Conservation (phyloP, 2,797 vertebrate genomes). For the Pygocentrus nattereri region DNA sequence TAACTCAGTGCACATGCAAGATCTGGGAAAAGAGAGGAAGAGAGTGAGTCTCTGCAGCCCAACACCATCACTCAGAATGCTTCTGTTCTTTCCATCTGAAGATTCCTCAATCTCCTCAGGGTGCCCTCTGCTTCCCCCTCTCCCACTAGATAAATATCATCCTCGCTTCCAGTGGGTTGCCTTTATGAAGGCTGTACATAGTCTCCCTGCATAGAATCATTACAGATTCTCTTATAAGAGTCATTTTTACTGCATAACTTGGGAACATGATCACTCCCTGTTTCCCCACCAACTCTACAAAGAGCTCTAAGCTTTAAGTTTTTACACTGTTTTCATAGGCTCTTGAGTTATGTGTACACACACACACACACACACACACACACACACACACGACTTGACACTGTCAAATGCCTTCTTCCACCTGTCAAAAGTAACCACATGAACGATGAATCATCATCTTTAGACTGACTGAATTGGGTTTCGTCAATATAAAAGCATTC, state of each 20-base stretch:
- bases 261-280: conserved; percentile 20
- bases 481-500: not conserved
- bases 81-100: conserved; percentile 43
- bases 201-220: not conserved
- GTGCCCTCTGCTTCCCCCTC: conserved; percentile 10
- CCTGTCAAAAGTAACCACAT: not conserved
- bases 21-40: not conserved
- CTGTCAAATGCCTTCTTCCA: conserved; percentile 12
- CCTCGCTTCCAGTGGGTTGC: conserved; percentile 1
- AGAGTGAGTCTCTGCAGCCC: not conserved
- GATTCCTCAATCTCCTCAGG: conserved; percentile 18
- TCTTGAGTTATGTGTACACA: not conserved
- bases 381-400: too few relatives aligned
- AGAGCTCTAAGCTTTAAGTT: not conserved
- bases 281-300: not conserved
- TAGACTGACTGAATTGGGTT: conserved; percentile 10
- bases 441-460: not conserved
- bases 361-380: too few relatives aligned
- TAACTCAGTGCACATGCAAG: too few relatives aligned
- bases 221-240: conserved; percentile 16
- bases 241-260: conserved; percentile 35
- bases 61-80: not conserved
- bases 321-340: not conserved
- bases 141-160: conserved; percentile 20
- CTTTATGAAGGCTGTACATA: not conserved